Base-by-base conservation (phyloP, 2,888 invertebrate genomes). In the Lasioglossum malachurum region DNA sequence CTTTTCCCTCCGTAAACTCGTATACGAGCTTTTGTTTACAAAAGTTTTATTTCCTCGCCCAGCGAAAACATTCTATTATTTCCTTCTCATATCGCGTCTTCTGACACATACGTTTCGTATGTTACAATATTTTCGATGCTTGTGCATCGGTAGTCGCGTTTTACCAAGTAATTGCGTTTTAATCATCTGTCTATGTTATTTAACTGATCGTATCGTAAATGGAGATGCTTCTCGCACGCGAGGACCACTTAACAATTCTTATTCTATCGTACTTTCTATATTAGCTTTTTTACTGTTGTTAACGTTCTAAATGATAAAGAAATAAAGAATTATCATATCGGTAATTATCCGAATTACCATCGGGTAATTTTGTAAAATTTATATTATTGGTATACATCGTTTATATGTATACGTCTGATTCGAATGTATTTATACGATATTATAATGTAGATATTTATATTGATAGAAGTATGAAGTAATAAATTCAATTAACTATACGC, bases 91-190 rank as follows among this genome's bases (percentile, higher is more conserved):
- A 10, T 2, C 1, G 19, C 49, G 49, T 78, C 71, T 23, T 14
- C 7, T 69, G 27, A 74, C 31, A 14, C 7, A 31, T 67, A 73
- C 38, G 10, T 60, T 74, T 76, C 69, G 23, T 73, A 72, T 35
- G 67, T 83, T 44, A 74, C 79, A 64, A 79, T 81, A 72, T 85
- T 87, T 85, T 79, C 60, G 64, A 71, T 84, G 44, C 46, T 53
- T 87, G 83, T 35, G 23, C 81, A 79, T 90, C 82, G 84, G 82
- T 76, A 60, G 84, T 87, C 79, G 85, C 78, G 74, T 87, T 86
- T 87, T 89, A 88, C 84, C 77, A 82, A 87, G 92, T 92, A 92
- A 91, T 92, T 92, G 90, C 92, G 92, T 89, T 82, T 88, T 89
- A 91, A 88, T 84, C 76, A 89, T 79, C 23, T n/a, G 12, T 10